phyloP scores from a whole-genome alignment of 2,888 invertebrate genomes.

The Cybosia mesomella region DNA sequence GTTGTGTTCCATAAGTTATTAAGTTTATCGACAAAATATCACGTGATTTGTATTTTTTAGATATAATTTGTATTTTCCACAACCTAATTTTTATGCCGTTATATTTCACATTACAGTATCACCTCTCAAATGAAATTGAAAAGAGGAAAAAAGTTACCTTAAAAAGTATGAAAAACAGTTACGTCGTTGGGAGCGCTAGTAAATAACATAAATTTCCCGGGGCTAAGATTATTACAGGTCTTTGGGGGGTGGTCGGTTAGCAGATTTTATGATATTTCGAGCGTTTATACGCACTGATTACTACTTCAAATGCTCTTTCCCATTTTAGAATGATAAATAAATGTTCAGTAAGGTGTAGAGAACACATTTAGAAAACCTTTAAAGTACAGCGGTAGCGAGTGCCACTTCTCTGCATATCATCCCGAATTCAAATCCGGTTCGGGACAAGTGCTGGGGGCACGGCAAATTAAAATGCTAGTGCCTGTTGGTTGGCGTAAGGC shows the following conservation, averaged over 20 bases:
- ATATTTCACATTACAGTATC: background rate
- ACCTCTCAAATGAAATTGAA: background rate
- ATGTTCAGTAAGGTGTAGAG: background rate
- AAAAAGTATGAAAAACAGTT: slow-evolving; percentile 1
- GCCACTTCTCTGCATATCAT: background rate
- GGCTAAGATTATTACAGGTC: background rate
- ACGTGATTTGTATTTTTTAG: slow-evolving; percentile 1
- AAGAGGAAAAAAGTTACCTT: background rate
- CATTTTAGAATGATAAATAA: background rate
- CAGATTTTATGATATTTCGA: background rate
- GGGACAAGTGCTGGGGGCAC: background rate
- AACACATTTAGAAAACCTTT: background rate
- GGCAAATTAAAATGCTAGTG: too few species aligned
- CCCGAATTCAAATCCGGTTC: background rate
- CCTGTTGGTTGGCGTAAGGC: too few species aligned
- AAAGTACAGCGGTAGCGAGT: background rate
- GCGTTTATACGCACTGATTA: background rate
- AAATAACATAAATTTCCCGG: slow-evolving; percentile 1
- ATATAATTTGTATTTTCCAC: background rate
- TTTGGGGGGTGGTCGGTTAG: background rate
- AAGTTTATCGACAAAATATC: slow-evolving; percentile 36
- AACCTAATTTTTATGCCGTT: background rate
- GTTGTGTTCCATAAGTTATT: slow-evolving; percentile 35
- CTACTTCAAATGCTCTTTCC: background rate
- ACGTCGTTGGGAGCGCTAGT: background rate